These are phyloP conservation scores for Megalonaias nervosa DNA, from an alignment of 1,140 invertebrate species.

Conservation along the genomic window DNA sequence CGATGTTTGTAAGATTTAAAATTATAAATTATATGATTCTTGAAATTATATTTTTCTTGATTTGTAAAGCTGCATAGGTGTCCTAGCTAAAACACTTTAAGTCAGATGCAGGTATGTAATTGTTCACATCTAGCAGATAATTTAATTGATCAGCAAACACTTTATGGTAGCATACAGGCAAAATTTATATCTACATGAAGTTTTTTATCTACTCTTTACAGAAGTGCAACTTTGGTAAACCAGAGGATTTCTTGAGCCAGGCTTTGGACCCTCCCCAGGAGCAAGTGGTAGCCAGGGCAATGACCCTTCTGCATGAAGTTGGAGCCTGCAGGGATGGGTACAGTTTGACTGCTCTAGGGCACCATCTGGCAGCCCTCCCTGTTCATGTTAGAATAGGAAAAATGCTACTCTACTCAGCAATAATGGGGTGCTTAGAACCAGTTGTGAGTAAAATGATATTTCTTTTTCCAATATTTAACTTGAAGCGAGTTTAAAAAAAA, in stretches of 20 bases:
- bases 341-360: conserved; percentile 87
- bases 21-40: no score
- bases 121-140: no score
- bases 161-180: background rate
- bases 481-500: background rate
- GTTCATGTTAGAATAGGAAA: conserved; percentile 96
- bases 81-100: no score
- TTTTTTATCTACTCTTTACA: conserved; percentile 36
- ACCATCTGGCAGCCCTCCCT: conserved; percentile 88
- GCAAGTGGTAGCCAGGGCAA: conserved; percentile 53
- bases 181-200: conserved; percentile 1
- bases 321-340: conserved; percentile 58
- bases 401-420: conserved; percentile 83
- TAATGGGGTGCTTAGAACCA: conserved; percentile 67
- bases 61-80: no score
- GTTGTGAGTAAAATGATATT: conserved; percentile 49
- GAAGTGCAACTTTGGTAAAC: conserved; percentile 66
- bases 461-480: background rate
- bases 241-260: conserved; percentile 56
- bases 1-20: no score
- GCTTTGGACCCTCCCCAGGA: conserved; percentile 61
- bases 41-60: no score
- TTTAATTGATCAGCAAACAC: background rate
- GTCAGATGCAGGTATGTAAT: no score
- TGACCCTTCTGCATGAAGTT: conserved; percentile 59